These are phyloP conservation scores for Syrmaticus mikado DNA, from an alignment of 2,113 vertebrate genomes.

Conservation along the genomic window DNA sequence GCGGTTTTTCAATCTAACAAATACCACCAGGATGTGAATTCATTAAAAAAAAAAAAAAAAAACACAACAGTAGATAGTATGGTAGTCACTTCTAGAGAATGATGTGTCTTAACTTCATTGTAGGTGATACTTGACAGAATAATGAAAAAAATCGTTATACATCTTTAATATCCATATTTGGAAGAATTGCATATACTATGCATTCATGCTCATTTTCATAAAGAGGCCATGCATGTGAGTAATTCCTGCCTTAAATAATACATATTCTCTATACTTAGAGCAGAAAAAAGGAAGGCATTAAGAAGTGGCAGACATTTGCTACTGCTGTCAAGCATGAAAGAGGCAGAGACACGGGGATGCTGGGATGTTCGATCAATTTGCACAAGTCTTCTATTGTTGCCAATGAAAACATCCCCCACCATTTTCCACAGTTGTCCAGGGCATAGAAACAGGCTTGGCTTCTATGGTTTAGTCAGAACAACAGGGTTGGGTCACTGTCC, in stretches of 20 bases:
- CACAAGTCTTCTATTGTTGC: neutral
- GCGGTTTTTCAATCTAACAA: neutral
- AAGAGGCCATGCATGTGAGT: neutral
- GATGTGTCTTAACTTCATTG: neutral
- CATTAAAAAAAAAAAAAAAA: neutral
- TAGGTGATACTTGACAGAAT: neutral
- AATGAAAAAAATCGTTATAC: neutral
- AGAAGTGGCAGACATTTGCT: fast-evolving
- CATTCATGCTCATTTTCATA: neutral
- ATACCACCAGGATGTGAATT: neutral
- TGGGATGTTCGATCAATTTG: neutral
- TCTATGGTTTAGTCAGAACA: neutral
- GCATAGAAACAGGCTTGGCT: no score
- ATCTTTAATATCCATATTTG: neutral
- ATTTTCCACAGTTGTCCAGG: neutral
- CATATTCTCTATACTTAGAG: neutral
- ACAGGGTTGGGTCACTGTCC: neutral
- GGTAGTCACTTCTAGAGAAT: neutral
- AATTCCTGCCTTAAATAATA: neutral
- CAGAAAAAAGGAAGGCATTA: neutral
- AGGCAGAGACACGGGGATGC: fast-evolving
- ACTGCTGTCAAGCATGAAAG: neutral
- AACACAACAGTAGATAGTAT: neutral
- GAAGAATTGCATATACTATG: neutral
- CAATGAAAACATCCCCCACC: neutral